phyloP scores from a whole-genome alignment of 2,797 vertebrate genomes.

The Enteromius anoplus region DNA sequence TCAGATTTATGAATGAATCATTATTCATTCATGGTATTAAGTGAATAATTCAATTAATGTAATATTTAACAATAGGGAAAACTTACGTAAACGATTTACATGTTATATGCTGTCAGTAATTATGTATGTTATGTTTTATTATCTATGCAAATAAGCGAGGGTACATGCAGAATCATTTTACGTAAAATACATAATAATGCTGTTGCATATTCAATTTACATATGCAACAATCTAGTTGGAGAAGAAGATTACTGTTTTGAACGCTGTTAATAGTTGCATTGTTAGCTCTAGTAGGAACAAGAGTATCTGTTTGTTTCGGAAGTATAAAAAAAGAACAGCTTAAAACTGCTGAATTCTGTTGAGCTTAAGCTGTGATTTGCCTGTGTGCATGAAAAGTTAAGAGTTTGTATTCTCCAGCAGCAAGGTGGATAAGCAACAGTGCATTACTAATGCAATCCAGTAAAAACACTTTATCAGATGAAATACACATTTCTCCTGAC shows the following conservation, averaged over 20 bases:
- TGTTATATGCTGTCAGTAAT: not conserved
- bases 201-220: not conserved
- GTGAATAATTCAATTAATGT: not conserved
- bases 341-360: not conserved
- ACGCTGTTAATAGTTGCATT: not conserved
- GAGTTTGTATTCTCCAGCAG: constrained; percentile 68
- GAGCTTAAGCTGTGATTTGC: not conserved
- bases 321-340: not conserved
- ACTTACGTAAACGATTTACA: not conserved
- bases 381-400: constrained; percentile 51
- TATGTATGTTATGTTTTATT: not conserved
- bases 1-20: not conserved
- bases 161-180: not conserved
- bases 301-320: not conserved
- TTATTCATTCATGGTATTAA: not conserved
- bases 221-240: not conserved
- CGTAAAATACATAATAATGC: not conserved
- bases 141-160: not conserved
- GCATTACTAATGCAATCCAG: constrained; percentile 28
- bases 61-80: not conserved
- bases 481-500: constrained; percentile 15
- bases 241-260: not conserved
- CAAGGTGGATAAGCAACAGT: constrained; percentile 15
- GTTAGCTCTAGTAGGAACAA: not conserved
- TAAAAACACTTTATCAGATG: constrained; percentile 45